These are phyloP conservation scores for Campylomormyrus tamandua DNA, from an alignment of 2,113 vertebrate genomes.

Conservation along the genomic window DNA sequence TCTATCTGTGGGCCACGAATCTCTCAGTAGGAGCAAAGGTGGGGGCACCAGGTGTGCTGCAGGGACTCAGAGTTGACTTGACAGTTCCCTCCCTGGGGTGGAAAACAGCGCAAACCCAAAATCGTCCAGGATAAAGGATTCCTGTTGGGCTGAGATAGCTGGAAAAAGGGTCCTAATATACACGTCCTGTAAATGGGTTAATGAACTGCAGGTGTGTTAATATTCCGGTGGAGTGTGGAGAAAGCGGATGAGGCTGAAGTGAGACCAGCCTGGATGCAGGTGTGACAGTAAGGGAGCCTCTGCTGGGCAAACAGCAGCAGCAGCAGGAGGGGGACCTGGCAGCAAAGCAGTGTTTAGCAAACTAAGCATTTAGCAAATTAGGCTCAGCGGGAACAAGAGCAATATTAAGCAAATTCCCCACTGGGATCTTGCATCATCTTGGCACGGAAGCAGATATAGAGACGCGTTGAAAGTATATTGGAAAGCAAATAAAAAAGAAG, in stretches of 20 bases:
- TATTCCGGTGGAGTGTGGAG: not conserved
- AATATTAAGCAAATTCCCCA: not conserved
- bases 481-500: not conserved
- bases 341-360: not conserved
- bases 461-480: not conserved
- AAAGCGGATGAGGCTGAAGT: not conserved
- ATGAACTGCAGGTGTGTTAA: not conserved
- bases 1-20: not conserved
- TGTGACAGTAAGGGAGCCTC: not conserved
- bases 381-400: not conserved
- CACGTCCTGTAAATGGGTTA: not conserved
- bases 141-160: not conserved
- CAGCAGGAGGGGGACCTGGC: not conserved
- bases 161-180: not conserved
- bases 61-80: not conserved
- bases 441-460: not conserved
- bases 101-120: not conserved
- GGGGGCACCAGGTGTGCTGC: not conserved
- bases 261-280: not conserved
- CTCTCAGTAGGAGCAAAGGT: not conserved
- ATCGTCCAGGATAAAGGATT: not conserved
- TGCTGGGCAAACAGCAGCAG: not conserved
- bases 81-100: not conserved
- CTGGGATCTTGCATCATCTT: not conserved
- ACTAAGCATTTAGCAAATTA: constrained; percentile 6